Evolutionary conservation across 1,140 invertebrate species (phyloP).

Genomic region (Drosophila kanapiae): DNA sequence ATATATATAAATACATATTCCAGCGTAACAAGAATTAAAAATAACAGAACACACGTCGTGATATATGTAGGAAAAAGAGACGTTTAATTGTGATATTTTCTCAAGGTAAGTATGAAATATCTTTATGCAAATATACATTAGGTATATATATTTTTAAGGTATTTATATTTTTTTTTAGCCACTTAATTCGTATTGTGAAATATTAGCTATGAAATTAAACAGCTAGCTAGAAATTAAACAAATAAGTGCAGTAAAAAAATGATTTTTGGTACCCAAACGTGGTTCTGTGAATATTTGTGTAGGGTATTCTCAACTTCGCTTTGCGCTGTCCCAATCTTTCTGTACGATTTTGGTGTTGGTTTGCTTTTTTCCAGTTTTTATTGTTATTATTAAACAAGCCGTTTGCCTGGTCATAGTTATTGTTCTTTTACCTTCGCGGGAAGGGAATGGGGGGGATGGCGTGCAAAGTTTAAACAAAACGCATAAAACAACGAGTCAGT

Average conservation of each 20-base stretch:
- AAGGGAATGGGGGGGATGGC: neutral
- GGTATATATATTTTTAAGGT: too few species aligned
- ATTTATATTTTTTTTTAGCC: too few species aligned
- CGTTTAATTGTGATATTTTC: neutral
- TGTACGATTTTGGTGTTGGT: conserved; percentile 20
- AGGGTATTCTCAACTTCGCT: neutral
- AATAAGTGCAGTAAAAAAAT: too few species aligned
- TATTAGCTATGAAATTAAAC: too few species aligned
- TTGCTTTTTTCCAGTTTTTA: conserved; percentile 16
- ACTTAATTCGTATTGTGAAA: too few species aligned
- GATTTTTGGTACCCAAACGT: too few species aligned
- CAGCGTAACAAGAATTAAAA: neutral
- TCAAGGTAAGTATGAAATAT: too few species aligned
- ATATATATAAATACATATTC: neutral
- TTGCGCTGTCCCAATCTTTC: neutral
- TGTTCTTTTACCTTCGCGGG: conserved; percentile 37
- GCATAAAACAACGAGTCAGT: conserved; percentile 17
- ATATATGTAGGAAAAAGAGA: neutral
- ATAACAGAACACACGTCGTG: too few species aligned
- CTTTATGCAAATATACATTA: too few species aligned
- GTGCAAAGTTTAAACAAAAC: conserved; percentile 67
- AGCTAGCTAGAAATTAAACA: too few species aligned
- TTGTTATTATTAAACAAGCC: conserved; percentile 44
- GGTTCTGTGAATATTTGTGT: too few species aligned
- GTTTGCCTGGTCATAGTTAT: conserved; percentile 49